Base-by-base conservation (phyloP, 2,888 invertebrate species). In the Netelia melanura region DNA sequence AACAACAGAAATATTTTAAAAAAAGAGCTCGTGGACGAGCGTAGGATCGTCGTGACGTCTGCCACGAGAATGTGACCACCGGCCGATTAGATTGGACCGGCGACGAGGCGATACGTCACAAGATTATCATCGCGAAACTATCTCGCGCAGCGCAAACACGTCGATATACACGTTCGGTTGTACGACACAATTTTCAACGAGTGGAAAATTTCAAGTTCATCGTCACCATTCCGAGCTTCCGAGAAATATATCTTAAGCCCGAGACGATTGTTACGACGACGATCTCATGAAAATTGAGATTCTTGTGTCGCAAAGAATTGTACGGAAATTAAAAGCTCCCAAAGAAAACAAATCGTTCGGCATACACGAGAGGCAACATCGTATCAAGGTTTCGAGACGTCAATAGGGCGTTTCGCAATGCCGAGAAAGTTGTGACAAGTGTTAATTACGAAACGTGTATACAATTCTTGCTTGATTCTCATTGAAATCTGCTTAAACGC, bases 1-100 rank as follows among this genome's bases (percentile, higher is more conserved):
- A 10, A 76, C 21, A 21, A 21, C 58, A 0, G 9, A 17, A 54
- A 48, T 30, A 56, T 25, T 1, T 30, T 23, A 43, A 43, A 61
- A 62, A 54, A 30, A 25, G 1, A 70, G 64, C 61, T 61, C 21
- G 77, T 81, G 76, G 44, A 77, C 76, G 71, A 77, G 68, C 17
- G 23, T 17, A n/a, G 52, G 23, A 44, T 65, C 44, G 52, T 71
- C 54, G 70, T 52, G 68, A 70, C 79, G 71, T 80, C 68, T 25
- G 81, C 77, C 67, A 54, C 78, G 82, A 83, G 54, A 64, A 83
- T 85, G 85, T 83, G 77, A 86, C 77, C 83, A 83, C 77, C 83
- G 83, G 44, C 72, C 68, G 81, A 77, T 78, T 30, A 56, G 54
- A 81, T 72, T 76, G 43, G 58, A 81, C 82, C 85, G 85, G 84